phyloP scores from a whole-genome alignment of 2,797 vertebrate species.

The Tragelaphus oryx region DNA sequence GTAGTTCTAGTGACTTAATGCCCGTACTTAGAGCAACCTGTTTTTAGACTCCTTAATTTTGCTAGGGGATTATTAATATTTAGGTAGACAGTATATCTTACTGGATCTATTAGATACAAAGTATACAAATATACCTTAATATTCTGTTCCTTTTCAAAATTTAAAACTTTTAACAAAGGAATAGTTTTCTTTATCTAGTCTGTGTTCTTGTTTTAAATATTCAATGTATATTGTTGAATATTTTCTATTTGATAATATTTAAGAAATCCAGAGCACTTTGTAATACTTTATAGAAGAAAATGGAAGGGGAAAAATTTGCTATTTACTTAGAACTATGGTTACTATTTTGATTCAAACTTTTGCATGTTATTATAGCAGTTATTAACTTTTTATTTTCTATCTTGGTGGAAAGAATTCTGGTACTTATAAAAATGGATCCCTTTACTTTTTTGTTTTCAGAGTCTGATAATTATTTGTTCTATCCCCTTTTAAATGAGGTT shows the following conservation, averaged over 20 bases:
- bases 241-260: constrained; percentile 27
- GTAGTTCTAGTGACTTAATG: not conserved
- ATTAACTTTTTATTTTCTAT: not conserved
- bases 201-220: constrained; percentile 3
- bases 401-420: not conserved
- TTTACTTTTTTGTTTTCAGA: not conserved
- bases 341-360: not conserved
- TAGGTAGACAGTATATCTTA: not conserved
- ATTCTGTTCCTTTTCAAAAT: not conserved
- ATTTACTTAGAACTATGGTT: not conserved
- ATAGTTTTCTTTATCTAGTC: not conserved
- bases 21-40: not conserved
- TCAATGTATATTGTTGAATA: not conserved
- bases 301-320: not conserved
- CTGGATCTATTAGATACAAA: not conserved
- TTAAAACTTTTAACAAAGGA: not conserved
- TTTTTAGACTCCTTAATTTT: constrained; percentile 5
- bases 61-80: not conserved
- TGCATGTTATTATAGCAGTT: not conserved
- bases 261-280: constrained; percentile 1
- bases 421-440: not conserved
- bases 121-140: not conserved
- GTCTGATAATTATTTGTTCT: not conserved
- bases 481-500: not conserved
- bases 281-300: constrained; percentile 1